A percentile compares a stretch with the other conserved stretches of the same genome.
Conservation (phyloP, 2,113 vertebrate species). For the Neomonachus schauinslandi region DNA sequence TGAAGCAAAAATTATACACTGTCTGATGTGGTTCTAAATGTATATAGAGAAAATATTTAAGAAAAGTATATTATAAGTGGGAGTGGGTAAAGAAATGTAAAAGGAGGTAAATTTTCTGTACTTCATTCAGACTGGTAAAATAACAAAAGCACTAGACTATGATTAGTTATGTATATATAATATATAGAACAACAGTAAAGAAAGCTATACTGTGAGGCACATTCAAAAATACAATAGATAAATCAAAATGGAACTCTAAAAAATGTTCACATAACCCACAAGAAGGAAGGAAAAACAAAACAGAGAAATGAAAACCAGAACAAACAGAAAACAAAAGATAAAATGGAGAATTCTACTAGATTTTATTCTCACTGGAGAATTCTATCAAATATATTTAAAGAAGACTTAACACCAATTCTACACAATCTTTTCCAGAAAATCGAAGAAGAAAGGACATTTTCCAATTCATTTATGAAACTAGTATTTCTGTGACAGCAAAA, state of each 20-base stretch:
- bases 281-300: neutral
- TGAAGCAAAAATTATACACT: neutral
- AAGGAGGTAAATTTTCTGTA: neutral
- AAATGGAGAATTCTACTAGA: neutral
- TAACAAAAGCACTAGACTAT: neutral
- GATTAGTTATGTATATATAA: neutral
- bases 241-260: neutral
- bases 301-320: neutral
- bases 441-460: neutral
- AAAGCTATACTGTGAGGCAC: neutral
- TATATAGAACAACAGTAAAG: neutral
- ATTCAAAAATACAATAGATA: neutral
- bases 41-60: neutral
- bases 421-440: neutral
- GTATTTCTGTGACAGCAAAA: neutral
- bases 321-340: neutral
- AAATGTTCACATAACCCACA: neutral
- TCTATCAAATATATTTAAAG: neutral
- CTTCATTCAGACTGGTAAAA: neutral
- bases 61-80: neutral
- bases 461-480: neutral
- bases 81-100: neutral
- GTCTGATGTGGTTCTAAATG: neutral
- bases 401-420: neutral
- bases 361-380: neutral